Conservation (phyloP, 2,888 invertebrate species). For the Volucella zonaria region DNA sequence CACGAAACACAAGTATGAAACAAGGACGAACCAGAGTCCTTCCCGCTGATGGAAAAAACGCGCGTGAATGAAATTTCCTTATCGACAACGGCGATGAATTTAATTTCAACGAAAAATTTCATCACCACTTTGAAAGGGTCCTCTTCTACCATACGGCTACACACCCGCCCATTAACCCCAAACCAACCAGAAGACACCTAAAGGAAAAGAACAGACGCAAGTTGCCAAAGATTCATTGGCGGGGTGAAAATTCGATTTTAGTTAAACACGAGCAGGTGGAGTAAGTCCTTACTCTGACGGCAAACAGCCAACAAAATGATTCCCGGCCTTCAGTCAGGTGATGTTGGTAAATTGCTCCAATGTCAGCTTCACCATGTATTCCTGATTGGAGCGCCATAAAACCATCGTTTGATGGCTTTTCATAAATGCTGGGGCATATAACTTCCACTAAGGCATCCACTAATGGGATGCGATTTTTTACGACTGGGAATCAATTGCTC, state of each 20-base stretch:
- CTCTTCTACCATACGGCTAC: background rate
- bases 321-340: background rate
- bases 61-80: constrained; percentile 21
- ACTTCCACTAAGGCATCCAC: background rate
- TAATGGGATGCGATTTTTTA: constrained; percentile 20
- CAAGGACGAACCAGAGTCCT: background rate
- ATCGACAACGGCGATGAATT: constrained; percentile 57
- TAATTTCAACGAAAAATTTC: constrained; percentile 57
- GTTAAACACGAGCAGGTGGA: constrained; percentile 2
- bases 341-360: constrained; percentile 19
- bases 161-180: background rate
- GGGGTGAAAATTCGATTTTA: constrained; percentile 45
- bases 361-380: constrained; percentile 12
- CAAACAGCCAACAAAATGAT: constrained; percentile 14
- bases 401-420: background rate
- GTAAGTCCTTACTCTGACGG: background rate
- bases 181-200: background rate
- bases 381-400: constrained; percentile 30
- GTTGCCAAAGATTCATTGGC: constrained; percentile 29
- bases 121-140: constrained; percentile 48
- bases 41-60: constrained; percentile 4
- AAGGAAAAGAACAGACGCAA: background rate
- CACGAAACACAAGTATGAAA: constrained; percentile 4
- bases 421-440: constrained; percentile 17
- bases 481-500: constrained; percentile 30